Evolutionary conservation across 2,888 invertebrate species (phyloP), one percentile per base, ranked within the genome.

Genomic region (Dryocosmus kuriphilus): DNA sequence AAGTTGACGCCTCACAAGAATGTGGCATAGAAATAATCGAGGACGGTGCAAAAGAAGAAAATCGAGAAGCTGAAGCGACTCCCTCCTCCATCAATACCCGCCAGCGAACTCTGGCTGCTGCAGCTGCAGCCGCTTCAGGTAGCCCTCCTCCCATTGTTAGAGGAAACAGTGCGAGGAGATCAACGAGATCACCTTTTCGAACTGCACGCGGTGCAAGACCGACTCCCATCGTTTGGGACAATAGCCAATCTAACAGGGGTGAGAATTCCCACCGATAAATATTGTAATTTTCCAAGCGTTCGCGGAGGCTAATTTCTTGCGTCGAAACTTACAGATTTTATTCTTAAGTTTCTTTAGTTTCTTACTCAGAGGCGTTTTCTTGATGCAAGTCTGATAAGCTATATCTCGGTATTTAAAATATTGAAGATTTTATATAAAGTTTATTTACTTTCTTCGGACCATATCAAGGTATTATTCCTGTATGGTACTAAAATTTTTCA

Each of bases 61-160:
- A 95, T 4, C 94, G 96, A 74, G 96, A 96, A 92, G 96, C 96
- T 2, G 96, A 96, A 91, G 96, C 96, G n/a, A 92, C 93, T 1
- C 94, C 94, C 3, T 94, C 94, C 27, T 94, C 94, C 27, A 93
- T 93, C 71, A 94, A 94, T 81, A 94, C 94, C 6, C 91, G 94
- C 1, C 90, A 90, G 62, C 87, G 89, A 61, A 82, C 88, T 0
- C 80, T 86, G 60, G 86, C 86, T 0, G 92, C 92, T 46, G 92
- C 92, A 22, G 85, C 84, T 83, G 91, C 84, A 84, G 79, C 90
- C 88, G 60, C 89, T 86, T 84, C 86, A 79, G 74, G 86, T 77
- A 78, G n/a, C n/a, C n/a, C 88, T 24, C 71, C 86, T 65, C 81
- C 86, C 19, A 86, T 84, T 2, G 76, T 82, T 0, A 87, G 90